Percentiles rank a stretch among this genome's conserved stretches.
These are phyloP conservation scores for Eretmochelys imbricata DNA, from an alignment of 2,113 vertebrate genomes.

Conservation along the genomic window DNA sequence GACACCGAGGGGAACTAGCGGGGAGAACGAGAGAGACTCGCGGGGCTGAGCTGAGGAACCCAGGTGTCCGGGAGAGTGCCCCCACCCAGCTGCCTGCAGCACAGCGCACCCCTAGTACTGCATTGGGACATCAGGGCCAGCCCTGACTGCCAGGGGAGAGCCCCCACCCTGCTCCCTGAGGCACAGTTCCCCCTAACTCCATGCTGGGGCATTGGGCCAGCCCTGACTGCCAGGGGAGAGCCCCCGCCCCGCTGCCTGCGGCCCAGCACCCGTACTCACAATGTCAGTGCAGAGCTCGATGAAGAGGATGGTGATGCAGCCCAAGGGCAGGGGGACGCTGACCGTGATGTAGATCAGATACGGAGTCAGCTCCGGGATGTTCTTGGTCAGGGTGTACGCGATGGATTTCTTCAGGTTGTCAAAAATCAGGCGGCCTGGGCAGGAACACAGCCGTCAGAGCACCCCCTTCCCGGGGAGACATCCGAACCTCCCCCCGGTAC, in stretches of 20 bases:
- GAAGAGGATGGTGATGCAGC: conserved; percentile 92
- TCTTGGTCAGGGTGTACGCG: conserved; percentile 88
- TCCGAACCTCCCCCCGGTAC: not conserved
- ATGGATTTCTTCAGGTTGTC: conserved; percentile 93
- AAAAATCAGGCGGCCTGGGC: conserved; percentile 86
- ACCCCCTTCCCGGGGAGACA: too few species aligned
- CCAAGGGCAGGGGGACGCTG: conserved; percentile 87
- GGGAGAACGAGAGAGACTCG: not conserved
- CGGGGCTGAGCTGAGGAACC: rapidly evolving
- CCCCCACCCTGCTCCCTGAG: too few species aligned
- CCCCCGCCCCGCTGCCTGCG: not conserved
- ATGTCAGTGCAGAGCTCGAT: conserved; percentile 91
- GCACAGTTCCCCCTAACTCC: too few species aligned
- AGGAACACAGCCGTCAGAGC: not conserved
- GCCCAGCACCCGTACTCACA: conserved; percentile 71
- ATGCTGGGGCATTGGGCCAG: too few species aligned
- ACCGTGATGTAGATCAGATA: conserved; percentile 90
- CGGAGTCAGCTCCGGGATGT: conserved; percentile 88
- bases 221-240: too few species aligned
- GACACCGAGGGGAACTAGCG: conserved; percentile 87
- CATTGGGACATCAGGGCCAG: not conserved
- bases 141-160: rapidly evolving
- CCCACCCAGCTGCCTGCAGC: not conserved
- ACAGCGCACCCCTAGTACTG: rapidly evolving
- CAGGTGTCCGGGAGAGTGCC: too few species aligned